Evolutionary conservation across 2,113 vertebrate species (phyloP), one percentile per base, ranked within the genome.

Genomic region (Cairina moschata): DNA sequence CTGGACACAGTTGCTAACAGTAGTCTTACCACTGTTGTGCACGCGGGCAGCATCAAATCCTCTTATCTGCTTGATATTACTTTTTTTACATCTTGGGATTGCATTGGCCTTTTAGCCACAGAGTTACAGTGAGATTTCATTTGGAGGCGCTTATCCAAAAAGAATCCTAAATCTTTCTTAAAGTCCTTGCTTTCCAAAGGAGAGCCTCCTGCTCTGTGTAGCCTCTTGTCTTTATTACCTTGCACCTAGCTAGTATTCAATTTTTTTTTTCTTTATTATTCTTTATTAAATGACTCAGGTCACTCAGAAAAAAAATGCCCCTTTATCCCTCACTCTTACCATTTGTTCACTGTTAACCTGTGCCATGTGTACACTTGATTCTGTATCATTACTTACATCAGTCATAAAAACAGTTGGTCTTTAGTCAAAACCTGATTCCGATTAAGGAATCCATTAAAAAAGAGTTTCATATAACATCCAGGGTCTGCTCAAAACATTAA

Each of bases 21-120:
- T 32, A 48, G 59, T 83, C 67, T 91, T 73, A 82, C 77, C 77
- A 58, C 75, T n/a, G 55, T 63, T 62, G 63, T 42, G 28, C 48
- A 32, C 7, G 8, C 3, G 3, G 81, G 71, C 58, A 85, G 68
- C 71, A 71, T 85, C 63, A 96, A 96, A 97, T 95, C 87, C 94
- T 94, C 89, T 96, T 95, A 96, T 88, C 96, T 93, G 67, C 84
- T 71, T 59, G 66, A 90, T 87, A 91, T 38, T 92, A 58, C 59
- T 83, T 54, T 79, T 79, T 92, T 89, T 84, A 92, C 77, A 87
- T 79, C 71, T 92, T 71, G 50, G 82, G 78, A 85, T 56, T 90
- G 71, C n/a, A 29, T 6, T 62, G 50, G 71, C 71, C 78, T 90
- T 95, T 89, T 55, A 90, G 74, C 36, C 59, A 80, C 50, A 69